Conservation (phyloP, 2,797 vertebrate species). For the Tragelaphus eurycerus region DNA sequence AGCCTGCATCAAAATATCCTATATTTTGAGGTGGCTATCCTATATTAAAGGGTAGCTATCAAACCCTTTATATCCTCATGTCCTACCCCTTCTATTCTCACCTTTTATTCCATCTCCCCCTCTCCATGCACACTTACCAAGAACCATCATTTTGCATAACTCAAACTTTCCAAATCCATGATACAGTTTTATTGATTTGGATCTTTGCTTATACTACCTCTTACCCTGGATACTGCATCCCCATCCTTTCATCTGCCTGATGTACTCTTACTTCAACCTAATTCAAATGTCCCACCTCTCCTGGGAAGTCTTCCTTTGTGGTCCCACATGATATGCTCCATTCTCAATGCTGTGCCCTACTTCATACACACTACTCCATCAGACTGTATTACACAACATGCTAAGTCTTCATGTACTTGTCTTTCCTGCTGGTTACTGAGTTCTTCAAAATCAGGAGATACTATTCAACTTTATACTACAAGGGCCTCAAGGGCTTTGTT, state of each 20-base stretch:
- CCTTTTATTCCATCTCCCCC: background rate
- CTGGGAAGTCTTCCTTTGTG: background rate
- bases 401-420: background rate
- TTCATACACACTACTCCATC: background rate
- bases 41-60: background rate
- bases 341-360: background rate
- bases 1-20: background rate
- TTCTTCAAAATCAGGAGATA: background rate
- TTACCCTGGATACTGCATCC: background rate
- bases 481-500: background rate
- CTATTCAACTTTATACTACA: background rate
- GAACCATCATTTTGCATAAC: background rate
- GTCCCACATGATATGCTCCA: background rate
- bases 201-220: background rate
- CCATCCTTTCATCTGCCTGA: background rate
- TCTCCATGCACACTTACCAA: background rate
- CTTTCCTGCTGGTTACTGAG: background rate
- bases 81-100: background rate
- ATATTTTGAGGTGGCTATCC: background rate
- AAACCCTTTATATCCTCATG: background rate
- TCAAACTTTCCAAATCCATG: background rate
- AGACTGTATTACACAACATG: background rate
- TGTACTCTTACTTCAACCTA: background rate
- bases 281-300: background rate
- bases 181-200: background rate